Evolutionary conservation across 2,797 vertebrate genomes (phyloP), one percentile per base, ranked within the genome.

Genomic region (Amblyraja radiata): DNA sequence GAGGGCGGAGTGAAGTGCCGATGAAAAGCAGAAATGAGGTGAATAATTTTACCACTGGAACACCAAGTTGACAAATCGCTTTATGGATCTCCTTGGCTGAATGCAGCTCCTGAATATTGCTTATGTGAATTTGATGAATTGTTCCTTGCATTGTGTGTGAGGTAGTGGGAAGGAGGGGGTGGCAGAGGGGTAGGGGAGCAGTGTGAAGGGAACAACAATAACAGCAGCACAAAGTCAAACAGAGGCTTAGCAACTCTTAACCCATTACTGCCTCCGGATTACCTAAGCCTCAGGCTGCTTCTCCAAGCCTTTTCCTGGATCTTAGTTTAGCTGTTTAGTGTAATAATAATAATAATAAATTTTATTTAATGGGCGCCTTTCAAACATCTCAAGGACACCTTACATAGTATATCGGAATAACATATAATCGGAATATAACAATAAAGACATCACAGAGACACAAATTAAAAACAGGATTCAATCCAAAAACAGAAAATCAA

Each of bases 121-220:
- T 73, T 71, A 25, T 90, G 16, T 90, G 88, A 46, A 46, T 73
- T 90, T 90, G 88, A 90, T 73, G 88, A 71, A 90, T 90, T 16
- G 86, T 23, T 71, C 21, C 0, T 16, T 71, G 86, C 11, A 68
- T 90, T 39, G n/a, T 71, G 32, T 14, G 18, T 28, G 77, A 32
- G 76, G 21, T 23, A 21, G 18, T 77, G 76, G 28, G 32, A 13
- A 28, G 54, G n/a, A 3, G 58, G 61, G 25, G 84, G 25, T n/a
- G 13, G 32, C 32, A 32, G 32, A 32, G 63, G 25, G 80, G 0
- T 21, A 8, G n/a, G 83, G 13, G 58, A 61, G 61, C 0, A 1
- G 58, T n/a, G 84, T 28, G n/a, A 32, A 4, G n/a, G 65, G 9
- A 25, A 8, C 63, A 68, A n/a, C 25, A 65, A 7, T 25, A 54